Percentiles rank a stretch among this genome's conserved stretches.
These are phyloP conservation scores for Epinotia bilunana DNA, from an alignment of 2,888 invertebrate genomes.

Conservation along the genomic window DNA sequence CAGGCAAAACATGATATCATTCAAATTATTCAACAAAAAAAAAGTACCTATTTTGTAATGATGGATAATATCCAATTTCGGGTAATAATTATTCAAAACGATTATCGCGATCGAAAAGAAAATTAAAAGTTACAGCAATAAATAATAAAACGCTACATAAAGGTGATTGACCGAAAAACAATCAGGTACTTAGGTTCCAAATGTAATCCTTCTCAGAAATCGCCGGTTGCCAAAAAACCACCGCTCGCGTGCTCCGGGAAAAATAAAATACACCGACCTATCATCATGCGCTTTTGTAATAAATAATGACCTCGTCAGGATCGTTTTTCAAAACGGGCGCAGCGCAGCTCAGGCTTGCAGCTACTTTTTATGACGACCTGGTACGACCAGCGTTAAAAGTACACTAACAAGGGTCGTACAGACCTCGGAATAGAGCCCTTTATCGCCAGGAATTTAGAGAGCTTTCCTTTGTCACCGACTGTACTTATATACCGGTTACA, in stretches of 20 bases:
- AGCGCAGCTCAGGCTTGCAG: constrained; percentile 53
- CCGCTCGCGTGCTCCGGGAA: constrained; percentile 61
- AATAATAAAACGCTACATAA: constrained; percentile 62
- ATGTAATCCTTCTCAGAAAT: constrained; percentile 80
- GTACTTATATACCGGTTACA: constrained; percentile 66
- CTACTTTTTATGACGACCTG: constrained; percentile 67
- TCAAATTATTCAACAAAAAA: background rate
- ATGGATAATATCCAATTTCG: constrained; percentile 23
- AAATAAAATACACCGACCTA: constrained; percentile 70
- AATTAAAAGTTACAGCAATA: constrained; percentile 61
- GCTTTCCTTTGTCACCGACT: constrained; percentile 40
- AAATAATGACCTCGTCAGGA: constrained; percentile 69
- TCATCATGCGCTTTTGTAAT: constrained; percentile 73
- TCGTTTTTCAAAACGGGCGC: constrained; percentile 67
- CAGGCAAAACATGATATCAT: background rate
- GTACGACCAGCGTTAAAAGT: constrained; percentile 44
- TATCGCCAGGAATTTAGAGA: background rate
- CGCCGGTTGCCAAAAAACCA: constrained; percentile 78
- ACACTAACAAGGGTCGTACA: constrained; percentile 17
- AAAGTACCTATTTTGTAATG: background rate
- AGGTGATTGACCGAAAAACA: constrained; percentile 80
- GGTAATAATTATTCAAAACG: constrained; percentile 16
- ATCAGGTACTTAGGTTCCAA: constrained; percentile 79
- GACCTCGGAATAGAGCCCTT: background rate
- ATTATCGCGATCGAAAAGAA: constrained; percentile 23